A percentile compares a stretch with the other conserved stretches of the same genome.
Conservation (phyloP, 2,797 vertebrate genomes). For the Myotis daubentonii region DNA sequence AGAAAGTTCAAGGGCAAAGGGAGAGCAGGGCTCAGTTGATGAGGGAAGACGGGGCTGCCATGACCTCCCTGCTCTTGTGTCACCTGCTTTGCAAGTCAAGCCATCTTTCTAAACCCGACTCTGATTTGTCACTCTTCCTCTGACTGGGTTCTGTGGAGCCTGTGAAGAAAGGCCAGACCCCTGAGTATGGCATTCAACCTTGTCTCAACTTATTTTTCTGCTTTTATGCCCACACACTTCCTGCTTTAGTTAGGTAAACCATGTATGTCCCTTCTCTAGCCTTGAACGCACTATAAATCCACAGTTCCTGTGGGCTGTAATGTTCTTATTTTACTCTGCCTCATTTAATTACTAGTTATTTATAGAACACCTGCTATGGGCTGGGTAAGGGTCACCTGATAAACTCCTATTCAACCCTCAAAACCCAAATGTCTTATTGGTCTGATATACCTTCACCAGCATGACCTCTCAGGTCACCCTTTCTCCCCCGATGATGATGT, state of each 20-base stretch:
- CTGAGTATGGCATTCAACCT: neutral
- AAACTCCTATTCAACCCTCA: slow-evolving; percentile 64
- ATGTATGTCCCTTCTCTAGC: neutral
- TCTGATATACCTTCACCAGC: neutral
- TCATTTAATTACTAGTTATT: neutral
- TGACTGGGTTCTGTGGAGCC: neutral
- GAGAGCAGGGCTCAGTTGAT: neutral
- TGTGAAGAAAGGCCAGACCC: neutral
- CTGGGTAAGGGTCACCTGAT: neutral
- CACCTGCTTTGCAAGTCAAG: neutral
- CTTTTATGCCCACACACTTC: neutral
- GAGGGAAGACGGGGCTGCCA: neutral
- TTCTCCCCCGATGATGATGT: neutral
- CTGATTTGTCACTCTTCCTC: neutral
- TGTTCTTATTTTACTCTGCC: neutral
- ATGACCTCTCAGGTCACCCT: neutral
- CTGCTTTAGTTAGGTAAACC: neutral
- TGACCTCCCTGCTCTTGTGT: neutral
- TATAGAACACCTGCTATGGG: neutral
- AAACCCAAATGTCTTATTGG: neutral
- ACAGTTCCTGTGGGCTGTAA: neutral
- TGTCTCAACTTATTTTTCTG: neutral
- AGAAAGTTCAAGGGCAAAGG: neutral
- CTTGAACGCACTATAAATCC: neutral
- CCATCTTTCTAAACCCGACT: neutral